Base-by-base conservation (phyloP, 2,888 invertebrate genomes). In the Cephus sareptanus region DNA sequence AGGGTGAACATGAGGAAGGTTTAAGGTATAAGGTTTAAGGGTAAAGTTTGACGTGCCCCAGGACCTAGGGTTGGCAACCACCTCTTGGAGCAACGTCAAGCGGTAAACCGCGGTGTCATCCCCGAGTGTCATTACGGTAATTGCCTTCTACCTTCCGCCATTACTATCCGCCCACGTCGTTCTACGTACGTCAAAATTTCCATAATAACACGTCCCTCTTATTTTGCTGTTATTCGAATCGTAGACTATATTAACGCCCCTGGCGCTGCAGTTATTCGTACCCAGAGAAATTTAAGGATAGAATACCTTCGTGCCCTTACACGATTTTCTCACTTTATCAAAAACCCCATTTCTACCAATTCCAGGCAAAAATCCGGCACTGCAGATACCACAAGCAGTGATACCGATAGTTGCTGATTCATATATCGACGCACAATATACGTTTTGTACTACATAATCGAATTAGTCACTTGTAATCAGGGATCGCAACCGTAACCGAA, bases 31-130 rank as follows among this genome's bases (percentile, higher is more conserved):
- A 40, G 40, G 40, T 40, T 40, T 56, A 56, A 56, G 56, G 6
- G 71, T 34, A 15, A 71, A 71, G 70, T 35, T 76, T 56, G 73
- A 23, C 73, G 40, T 34, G n/a, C 4, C 35, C n/a, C 23, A 34
- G 30, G 34, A 73, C 73, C 73, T 23, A 73, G 73, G 33, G 15
- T 76, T 13, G 71, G 33, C 31, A 23, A 76, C 3, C 33, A 35
- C 23, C 40, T 71, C 71, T 71, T 15, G 31, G 23, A 71, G 71
- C 23, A 71, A 71, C 71, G 71, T 71, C 71, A 31, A 68, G 79
- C 75, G 81, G 82, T 80, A 82, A 82, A 83, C 83, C 83, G 81
- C 82, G 78, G 76, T 80, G 83, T 83, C 83, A 83, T 83, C 80
- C 81, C 76, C 77, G 75, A 80, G 80, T 80, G 82, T 82, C 83